These are phyloP conservation scores for Clangula hyemalis DNA, from an alignment of 2,797 vertebrate genomes.

Conservation along the genomic window DNA sequence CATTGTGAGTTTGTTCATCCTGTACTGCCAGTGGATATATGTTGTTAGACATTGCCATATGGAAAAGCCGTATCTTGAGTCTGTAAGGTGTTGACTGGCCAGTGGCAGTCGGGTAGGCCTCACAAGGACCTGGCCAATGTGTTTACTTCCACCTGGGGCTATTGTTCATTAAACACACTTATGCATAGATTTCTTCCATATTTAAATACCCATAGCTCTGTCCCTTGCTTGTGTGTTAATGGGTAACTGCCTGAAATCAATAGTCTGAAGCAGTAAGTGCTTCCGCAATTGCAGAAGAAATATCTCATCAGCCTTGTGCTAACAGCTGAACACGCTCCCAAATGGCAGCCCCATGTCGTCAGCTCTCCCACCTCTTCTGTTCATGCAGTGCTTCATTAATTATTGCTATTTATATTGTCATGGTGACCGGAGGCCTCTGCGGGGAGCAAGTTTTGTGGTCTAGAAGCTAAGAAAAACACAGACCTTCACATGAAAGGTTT, in stretches of 20 bases:
- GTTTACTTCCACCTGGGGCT: background rate
- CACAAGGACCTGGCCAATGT: background rate
- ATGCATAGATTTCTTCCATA: background rate
- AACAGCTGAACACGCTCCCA: background rate
- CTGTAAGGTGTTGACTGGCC: background rate
- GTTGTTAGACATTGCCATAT: background rate
- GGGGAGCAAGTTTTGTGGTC: background rate
- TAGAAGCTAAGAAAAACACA: background rate
- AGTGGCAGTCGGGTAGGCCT: background rate
- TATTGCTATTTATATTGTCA: background rate
- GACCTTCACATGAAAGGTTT: background rate
- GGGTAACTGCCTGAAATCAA: conserved; percentile 27
- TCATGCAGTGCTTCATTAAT: background rate
- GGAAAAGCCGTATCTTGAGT: background rate
- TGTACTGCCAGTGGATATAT: fast-evolving
- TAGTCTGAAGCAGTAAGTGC: background rate
- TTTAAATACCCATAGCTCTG: background rate
- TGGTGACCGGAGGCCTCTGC: background rate
- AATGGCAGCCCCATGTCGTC: background rate
- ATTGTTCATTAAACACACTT: background rate
- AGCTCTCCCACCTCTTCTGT: background rate
- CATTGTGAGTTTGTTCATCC: background rate
- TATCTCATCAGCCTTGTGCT: background rate
- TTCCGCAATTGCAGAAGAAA: conserved; percentile 13
- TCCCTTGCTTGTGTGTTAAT: conserved; percentile 5